Evolutionary conservation across 2,113 vertebrate genomes (phyloP).

Genomic region (Ia io): DNA sequence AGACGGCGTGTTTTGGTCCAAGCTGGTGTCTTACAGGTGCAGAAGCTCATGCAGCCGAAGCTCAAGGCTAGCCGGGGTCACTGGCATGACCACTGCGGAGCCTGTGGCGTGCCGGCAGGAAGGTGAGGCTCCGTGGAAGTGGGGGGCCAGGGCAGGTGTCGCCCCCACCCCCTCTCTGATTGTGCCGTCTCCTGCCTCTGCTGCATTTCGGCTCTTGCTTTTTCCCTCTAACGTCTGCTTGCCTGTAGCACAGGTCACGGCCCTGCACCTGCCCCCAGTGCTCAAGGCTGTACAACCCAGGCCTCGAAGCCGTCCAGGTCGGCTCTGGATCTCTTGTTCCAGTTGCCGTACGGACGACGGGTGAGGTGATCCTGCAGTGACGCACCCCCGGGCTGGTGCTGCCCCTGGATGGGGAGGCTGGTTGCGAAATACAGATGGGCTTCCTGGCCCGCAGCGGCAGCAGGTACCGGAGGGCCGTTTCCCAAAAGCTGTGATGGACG

Average conservation of each 20-base stretch:
- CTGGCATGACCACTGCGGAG: accelerated
- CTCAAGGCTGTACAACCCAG: neutral
- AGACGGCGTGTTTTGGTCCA: no score
- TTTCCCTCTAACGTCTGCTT: neutral
- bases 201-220: neutral
- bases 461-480: neutral
- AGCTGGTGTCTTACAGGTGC: neutral
- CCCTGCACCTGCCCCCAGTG: neutral
- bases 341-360: neutral
- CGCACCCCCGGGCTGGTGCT: neutral
- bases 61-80: accelerated
- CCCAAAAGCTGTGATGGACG: neutral
- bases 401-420: neutral
- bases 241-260: neutral
- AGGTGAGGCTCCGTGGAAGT: neutral
- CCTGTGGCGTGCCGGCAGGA: accelerated
- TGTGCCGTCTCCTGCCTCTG: neutral
- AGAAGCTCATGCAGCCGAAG: neutral
- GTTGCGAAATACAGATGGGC: neutral
- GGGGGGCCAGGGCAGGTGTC: accelerated
- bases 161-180: neutral
- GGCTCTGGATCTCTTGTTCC: neutral
- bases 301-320: accelerated
- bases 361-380: accelerated
- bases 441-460: neutral